Percentiles rank a stretch among this genome's conserved stretches.
phyloP scores from a whole-genome alignment of 2,797 vertebrate genomes.

The Argyrosomus regius region DNA sequence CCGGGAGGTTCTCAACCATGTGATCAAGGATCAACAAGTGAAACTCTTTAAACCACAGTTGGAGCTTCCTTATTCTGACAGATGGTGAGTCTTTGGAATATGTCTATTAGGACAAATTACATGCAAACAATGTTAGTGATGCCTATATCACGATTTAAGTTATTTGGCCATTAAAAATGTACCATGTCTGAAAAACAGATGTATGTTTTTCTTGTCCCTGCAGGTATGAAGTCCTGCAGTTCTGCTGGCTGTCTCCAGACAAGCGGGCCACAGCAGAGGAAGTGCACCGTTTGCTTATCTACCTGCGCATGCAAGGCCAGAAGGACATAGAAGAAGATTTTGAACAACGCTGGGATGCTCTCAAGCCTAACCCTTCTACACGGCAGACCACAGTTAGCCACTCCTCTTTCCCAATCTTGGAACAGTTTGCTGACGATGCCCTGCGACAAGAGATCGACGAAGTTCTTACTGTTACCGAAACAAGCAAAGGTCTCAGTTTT shows the following conservation, averaged over 20 bases:
- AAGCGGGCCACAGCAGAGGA: constrained; percentile 96
- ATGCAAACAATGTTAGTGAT: not conserved
- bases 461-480: constrained; percentile 97
- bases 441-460: constrained; percentile 95
- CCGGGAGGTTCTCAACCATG: constrained; percentile 93
- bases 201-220: constrained; percentile 16
- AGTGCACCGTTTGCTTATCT: constrained; percentile 94
- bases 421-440: constrained; percentile 91
- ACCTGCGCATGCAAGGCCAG: constrained; percentile 97
- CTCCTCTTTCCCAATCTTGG: constrained; percentile 95
- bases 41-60: constrained; percentile 93
- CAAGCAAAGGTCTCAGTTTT: constrained; percentile 97
- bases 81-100: constrained; percentile 88
- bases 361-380: constrained; percentile 90
- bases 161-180: not conserved
- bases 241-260: constrained; percentile 96
- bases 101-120: not conserved
- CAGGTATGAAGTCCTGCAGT: constrained; percentile 97
- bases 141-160: not conserved
- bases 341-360: constrained; percentile 96
- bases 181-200: not conserved
- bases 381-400: constrained; percentile 88
- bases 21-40: constrained; percentile 94
- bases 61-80: constrained; percentile 95
- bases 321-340: constrained; percentile 94